Evolutionary conservation across 2,113 vertebrate genomes (phyloP).

Genomic region (Nycticryphes semicollaris): DNA sequence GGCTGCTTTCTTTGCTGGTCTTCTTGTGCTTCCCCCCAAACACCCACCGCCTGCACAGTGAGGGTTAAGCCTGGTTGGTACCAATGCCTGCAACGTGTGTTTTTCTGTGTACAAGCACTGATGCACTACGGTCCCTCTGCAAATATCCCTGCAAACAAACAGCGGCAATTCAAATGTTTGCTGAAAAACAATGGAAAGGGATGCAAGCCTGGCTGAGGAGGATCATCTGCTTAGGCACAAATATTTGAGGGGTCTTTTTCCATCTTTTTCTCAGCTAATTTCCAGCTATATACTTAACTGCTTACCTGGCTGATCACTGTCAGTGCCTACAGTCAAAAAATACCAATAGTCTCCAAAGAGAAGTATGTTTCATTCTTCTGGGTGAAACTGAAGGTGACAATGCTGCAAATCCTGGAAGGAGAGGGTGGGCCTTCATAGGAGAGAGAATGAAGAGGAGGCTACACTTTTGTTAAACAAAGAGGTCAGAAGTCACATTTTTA

Average conservation of each 20-base stretch:
- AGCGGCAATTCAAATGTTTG: neutral
- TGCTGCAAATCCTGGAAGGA: neutral
- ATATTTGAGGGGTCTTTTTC: neutral
- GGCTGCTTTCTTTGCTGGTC: neutral
- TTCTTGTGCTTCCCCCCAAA: neutral
- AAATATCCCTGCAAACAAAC: neutral
- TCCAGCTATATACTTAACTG: neutral
- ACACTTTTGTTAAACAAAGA: neutral
- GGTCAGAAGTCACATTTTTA: neutral
- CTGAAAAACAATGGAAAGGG: neutral
- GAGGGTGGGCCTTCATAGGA: neutral
- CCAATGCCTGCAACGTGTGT: neutral
- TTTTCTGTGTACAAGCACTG: neutral
- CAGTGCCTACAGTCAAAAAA: neutral
- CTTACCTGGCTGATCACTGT: neutral
- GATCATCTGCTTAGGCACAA: neutral
- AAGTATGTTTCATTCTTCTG: neutral
- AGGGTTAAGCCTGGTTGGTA: neutral
- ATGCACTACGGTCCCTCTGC: neutral
- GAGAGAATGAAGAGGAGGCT: neutral
- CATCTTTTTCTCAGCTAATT: neutral
- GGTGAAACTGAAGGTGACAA: neutral
- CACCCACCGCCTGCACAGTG: rapidly evolving
- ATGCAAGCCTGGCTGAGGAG: neutral
- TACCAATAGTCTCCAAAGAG: neutral